Evolutionary conservation across 2,888 invertebrate genomes (phyloP).

Genomic region (Rhagonycha fulva): DNA sequence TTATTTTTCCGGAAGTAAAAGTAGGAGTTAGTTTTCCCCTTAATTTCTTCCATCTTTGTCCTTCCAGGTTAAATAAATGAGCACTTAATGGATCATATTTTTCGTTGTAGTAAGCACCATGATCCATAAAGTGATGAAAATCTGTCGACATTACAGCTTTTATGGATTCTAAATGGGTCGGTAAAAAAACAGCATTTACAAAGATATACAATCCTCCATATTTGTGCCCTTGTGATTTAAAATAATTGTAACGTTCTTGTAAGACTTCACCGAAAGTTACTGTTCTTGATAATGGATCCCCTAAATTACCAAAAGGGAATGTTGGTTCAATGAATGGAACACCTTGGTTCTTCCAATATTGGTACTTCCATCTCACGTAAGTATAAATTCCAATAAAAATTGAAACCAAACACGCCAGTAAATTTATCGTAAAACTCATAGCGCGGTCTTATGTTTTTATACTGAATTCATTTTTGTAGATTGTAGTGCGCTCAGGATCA

Average conservation of each 20-base stretch:
- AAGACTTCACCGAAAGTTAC: constrained; percentile 10
- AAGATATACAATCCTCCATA: constrained; percentile 28
- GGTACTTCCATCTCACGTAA: constrained; percentile 17
- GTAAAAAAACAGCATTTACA: constrained; percentile 23
- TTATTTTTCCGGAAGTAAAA: constrained; percentile 68
- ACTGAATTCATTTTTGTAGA: too few relatives aligned
- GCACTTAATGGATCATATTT: constrained; percentile 60
- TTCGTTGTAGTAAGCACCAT: constrained; percentile 62
- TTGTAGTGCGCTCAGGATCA: too few relatives aligned
- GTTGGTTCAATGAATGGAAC: constrained; percentile 25
- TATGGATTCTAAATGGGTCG: constrained; percentile 28
- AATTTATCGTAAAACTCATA: neutral
- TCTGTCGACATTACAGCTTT: constrained; percentile 60
- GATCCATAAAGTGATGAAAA: constrained; percentile 63
- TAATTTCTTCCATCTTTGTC: constrained; percentile 63
- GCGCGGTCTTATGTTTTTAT: too few relatives aligned
- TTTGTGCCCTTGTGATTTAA: constrained; percentile 12
- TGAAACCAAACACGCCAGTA: neutral
- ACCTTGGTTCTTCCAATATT: constrained; percentile 28
- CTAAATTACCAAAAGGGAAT: constrained; percentile 39
- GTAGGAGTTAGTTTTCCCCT: constrained; percentile 64
- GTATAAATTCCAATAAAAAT: neutral
- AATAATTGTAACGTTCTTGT: constrained; percentile 10
- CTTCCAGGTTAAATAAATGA: constrained; percentile 60
- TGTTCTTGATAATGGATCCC: constrained; percentile 18